Percentiles rank a stretch among this genome's conserved stretches.
Evolutionary conservation across 2,797 vertebrate species (phyloP).

Genomic region (Huso huso): DNA sequence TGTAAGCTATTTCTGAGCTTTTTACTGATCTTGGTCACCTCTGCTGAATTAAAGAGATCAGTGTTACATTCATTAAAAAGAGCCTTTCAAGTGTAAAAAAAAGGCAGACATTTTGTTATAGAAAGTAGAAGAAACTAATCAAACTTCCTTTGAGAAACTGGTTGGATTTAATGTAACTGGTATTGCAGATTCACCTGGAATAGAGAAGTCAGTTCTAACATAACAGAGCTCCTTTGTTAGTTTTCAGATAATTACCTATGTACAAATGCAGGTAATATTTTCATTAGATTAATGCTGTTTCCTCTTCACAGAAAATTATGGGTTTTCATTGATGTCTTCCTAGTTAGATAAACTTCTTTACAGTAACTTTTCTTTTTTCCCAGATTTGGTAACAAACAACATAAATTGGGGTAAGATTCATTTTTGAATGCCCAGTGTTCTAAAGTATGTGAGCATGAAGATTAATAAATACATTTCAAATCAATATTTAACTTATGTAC

Average conservation of each 20-base stretch:
- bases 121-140: slow-evolving; percentile 78
- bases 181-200: not conserved
- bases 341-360: too few relatives aligned
- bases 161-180: too few relatives aligned
- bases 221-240: not conserved
- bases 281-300: too few relatives aligned
- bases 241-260: not conserved
- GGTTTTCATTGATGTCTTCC: too few relatives aligned
- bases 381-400: too few relatives aligned
- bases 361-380: too few relatives aligned
- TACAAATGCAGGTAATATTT: not conserved
- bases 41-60: slow-evolving; percentile 79
- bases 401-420: too few relatives aligned
- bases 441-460: too few relatives aligned
- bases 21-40: slow-evolving; percentile 67
- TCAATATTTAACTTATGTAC: too few relatives aligned
- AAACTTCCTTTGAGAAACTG: slow-evolving; percentile 59
- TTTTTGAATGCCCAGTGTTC: too few relatives aligned
- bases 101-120: slow-evolving; percentile 76
- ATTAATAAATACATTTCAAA: too few relatives aligned
- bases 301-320: too few relatives aligned
- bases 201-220: not conserved
- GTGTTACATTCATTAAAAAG: slow-evolving; percentile 76
- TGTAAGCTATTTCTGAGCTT: not conserved
- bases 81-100: slow-evolving; percentile 78